Conservation (phyloP, 2,113 vertebrate species). For the Octodon degus region DNA sequence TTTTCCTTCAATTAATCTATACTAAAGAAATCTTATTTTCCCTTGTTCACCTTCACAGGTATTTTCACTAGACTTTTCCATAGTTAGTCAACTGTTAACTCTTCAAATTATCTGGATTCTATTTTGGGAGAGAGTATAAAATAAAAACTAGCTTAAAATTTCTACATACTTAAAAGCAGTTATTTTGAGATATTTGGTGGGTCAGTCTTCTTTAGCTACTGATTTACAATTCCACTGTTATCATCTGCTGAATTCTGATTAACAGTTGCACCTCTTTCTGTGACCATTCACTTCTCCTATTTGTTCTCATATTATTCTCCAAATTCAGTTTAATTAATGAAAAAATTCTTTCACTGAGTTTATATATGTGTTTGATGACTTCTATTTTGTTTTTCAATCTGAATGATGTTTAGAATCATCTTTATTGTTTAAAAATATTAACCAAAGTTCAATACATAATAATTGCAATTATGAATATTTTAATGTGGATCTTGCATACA, state of each 20-base stretch:
- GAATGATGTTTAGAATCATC: not conserved
- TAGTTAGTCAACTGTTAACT: not conserved
- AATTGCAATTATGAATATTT: not conserved
- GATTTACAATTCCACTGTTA: not conserved
- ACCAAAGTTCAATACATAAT: not conserved
- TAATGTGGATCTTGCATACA: not conserved
- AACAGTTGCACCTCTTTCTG: not conserved
- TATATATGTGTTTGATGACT: not conserved
- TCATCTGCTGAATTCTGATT: not conserved
- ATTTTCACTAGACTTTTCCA: not conserved
- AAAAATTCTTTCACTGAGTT: not conserved
- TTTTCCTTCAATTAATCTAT: constrained; percentile 7
- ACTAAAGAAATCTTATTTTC: not conserved
- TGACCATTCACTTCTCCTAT: not conserved
- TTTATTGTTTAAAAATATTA: constrained; percentile 2
- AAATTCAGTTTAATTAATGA: constrained; percentile 7
- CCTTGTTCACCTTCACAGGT: not conserved
- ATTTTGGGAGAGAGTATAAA: not conserved
- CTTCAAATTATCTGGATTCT: not conserved
- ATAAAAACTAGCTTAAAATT: constrained; percentile 15
- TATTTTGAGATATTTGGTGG: not conserved
- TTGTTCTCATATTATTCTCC: not conserved
- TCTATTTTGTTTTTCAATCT: not conserved
- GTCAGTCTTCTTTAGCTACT: not conserved
- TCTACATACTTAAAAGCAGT: not conserved